Conservation (phyloP, 2,113 vertebrate species). For the Mesocricetus auratus region DNA sequence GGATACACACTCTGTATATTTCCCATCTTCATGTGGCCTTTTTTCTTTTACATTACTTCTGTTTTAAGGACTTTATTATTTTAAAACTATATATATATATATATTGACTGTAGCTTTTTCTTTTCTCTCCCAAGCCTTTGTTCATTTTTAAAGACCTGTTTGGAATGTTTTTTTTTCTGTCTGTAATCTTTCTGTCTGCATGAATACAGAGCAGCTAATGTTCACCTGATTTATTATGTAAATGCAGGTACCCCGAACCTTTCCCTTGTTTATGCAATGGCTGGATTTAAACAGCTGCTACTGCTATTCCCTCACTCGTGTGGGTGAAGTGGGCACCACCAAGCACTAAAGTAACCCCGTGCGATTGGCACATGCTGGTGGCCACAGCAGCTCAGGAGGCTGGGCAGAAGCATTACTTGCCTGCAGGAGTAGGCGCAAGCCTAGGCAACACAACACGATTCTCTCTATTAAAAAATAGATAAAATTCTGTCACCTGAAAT, state of each 20-base stretch:
- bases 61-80: too few relatives aligned
- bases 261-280: not conserved
- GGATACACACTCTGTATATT: not conserved
- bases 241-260: not conserved
- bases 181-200: too few relatives aligned
- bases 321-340: not conserved
- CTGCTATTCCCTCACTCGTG: not conserved
- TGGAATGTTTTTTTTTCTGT: too few relatives aligned
- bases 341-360: not conserved
- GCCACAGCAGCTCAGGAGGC: not conserved
- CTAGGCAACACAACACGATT: too few relatives aligned
- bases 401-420: not conserved
- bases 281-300: not conserved
- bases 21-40: not conserved
- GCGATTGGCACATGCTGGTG: not conserved
- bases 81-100: too few relatives aligned
- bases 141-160: too few relatives aligned
- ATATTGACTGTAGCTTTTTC: too few relatives aligned
- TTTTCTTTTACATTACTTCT: not conserved
- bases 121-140: too few relatives aligned
- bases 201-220: not conserved
- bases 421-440: not conserved
- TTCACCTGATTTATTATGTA: not conserved
- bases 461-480: not conserved
- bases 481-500: not conserved